These are phyloP conservation scores for Aurelia coerulea DNA, from an alignment of 30 jellyfish, hydroid and myxozoan genomes.

Conservation along the genomic window DNA sequence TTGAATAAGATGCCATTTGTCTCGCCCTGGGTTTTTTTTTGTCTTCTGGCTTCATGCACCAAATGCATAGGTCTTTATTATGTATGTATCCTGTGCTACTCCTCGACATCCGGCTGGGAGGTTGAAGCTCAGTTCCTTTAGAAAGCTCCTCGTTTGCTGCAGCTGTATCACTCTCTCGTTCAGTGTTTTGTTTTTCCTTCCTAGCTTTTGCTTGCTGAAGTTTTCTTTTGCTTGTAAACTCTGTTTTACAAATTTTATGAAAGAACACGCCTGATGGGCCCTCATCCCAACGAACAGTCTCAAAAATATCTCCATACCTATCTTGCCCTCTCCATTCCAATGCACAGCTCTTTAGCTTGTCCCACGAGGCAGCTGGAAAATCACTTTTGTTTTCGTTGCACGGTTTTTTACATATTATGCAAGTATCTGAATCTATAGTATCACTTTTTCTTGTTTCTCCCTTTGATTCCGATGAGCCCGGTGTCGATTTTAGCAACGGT, in stretches of 20 bases:
- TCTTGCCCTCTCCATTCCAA: slow-evolving; percentile 24
- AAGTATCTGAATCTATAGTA: slow-evolving; percentile 17
- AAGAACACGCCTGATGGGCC: slow-evolving; percentile 33
- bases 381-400: slow-evolving; percentile 9
- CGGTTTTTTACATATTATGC: slow-evolving; percentile 27
- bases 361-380: neutral
- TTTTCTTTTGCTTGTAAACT: slow-evolving; percentile 27
- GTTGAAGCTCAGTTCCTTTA: slow-evolving; percentile 31
- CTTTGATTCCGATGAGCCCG: slow-evolving; percentile 5
- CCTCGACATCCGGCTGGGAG: slow-evolving; percentile 41
- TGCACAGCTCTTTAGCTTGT: slow-evolving; percentile 18
- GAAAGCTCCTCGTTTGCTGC: slow-evolving; percentile 20
- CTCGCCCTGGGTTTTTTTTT: slow-evolving; percentile 29
- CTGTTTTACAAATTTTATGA: slow-evolving; percentile 18
- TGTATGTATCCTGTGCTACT: slow-evolving; percentile 47
- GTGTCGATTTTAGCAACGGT: slow-evolving; percentile 11
- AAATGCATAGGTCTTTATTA: slow-evolving; percentile 16
- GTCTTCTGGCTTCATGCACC: slow-evolving; percentile 31
- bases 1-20: slow-evolving; percentile 34
- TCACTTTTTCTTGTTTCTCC: slow-evolving; percentile 9
- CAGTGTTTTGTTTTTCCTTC: slow-evolving; percentile 11
- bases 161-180: slow-evolving; percentile 30
- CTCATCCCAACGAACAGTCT: slow-evolving; percentile 27
- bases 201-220: slow-evolving; percentile 28
- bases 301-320: slow-evolving; percentile 28